Base-by-base conservation (phyloP, 2,113 vertebrate genomes). In the Phoxinus phoxinus region DNA sequence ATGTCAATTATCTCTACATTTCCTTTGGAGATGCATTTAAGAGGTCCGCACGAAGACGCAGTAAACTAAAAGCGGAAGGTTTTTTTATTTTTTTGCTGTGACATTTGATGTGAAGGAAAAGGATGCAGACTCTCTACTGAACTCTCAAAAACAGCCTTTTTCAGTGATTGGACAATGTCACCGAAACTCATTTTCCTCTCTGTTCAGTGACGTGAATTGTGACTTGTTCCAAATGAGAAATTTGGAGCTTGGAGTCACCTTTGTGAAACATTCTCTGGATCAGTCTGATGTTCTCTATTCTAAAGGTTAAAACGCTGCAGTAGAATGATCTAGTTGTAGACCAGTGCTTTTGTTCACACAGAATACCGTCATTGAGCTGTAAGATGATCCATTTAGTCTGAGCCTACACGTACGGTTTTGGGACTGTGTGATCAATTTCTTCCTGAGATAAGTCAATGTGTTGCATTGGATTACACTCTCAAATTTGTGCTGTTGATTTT, bases 161-260 rank as follows among this genome's bases (percentile, higher is more conserved):
- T 32, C 13, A 65, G 41, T 65, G 73, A 53, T 27, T 69, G 76
- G 23, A 53, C 89, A 89, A 84, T 86, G 90, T 73, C 48, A 44
- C 65, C 10, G 17, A 65, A 80, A 80, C 58, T 10, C 19, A 19
- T 75, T 58, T 53, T 76, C 74, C 10, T 15, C 48, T 56, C 17
- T 21, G 10, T 78, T 78, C 48, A n/a, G 75, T 32, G 30, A 78
- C 32, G 5, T 69, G 19, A 56, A 56, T 56, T 56, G 19, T 56
- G 53, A 56, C 53, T 56, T 21, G 19, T 2, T 23, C 19, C 2
- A 7, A 56, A 75, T 75, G 44, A 30, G 15, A 61, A 46, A 44
- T 7, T 59, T 44, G 27, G 75, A 58, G n/a, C 35, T 81, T 61
- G 11, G 35, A 59, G 53, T 79, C 76, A 7, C 53, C 11, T 7